phyloP scores from a whole-genome alignment of 2,797 vertebrate species.

The Mus caroli region DNA sequence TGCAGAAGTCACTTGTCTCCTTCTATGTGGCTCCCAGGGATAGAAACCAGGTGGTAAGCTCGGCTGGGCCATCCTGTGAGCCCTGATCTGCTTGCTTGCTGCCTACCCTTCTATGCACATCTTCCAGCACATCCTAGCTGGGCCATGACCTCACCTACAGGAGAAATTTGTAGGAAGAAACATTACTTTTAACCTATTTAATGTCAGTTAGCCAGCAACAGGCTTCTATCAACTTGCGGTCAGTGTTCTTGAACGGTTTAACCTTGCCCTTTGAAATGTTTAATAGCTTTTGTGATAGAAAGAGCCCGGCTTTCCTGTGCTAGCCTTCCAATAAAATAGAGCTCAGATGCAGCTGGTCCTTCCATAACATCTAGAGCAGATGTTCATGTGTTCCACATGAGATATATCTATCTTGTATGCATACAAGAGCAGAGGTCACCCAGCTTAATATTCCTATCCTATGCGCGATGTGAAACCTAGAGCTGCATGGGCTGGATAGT shows the following conservation, averaged over 20 bases:
- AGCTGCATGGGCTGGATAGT: background rate
- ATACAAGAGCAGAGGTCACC: background rate
- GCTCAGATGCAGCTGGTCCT: background rate
- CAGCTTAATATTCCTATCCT: too few species aligned
- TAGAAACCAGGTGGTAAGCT: background rate
- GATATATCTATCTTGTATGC: background rate
- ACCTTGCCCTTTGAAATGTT: background rate
- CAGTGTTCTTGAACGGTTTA: conserved; percentile 37
- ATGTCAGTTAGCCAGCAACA: background rate
- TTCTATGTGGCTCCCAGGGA: background rate
- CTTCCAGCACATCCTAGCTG: background rate
- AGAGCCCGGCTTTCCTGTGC: background rate
- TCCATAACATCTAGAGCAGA: background rate
- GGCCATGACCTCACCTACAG: background rate
- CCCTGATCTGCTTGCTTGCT: background rate
- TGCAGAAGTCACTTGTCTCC: background rate
- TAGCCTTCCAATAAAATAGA: background rate
- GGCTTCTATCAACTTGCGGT: background rate
- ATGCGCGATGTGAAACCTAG: background rate
- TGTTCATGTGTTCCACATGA: background rate
- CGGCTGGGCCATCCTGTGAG: background rate
- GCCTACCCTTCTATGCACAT: background rate
- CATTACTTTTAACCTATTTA: background rate
- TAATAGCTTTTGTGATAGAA: conserved; percentile 16
- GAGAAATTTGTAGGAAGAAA: conserved; percentile 29